These are phyloP conservation scores for Python bivittatus DNA, from an alignment of 2,113 vertebrate genomes.

Conservation along the genomic window DNA sequence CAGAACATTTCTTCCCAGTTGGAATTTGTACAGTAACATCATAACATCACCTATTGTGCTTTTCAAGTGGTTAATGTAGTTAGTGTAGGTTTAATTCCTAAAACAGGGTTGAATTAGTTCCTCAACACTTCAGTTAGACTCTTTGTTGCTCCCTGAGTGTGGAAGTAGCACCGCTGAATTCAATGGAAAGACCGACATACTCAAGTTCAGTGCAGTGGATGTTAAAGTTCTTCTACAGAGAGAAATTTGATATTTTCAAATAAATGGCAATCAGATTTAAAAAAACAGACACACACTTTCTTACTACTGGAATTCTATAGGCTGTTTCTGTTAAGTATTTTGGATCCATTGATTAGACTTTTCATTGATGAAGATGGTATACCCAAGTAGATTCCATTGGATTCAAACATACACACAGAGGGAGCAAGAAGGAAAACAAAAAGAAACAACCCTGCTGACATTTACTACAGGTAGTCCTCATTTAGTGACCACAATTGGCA, in stretches of 20 bases:
- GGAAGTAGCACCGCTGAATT: slow-evolving; percentile 5
- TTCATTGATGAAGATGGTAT: slow-evolving; percentile 24
- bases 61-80: background rate
- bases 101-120: background rate
- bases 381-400: slow-evolving; percentile 32
- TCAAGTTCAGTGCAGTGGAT: background rate
- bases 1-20: background rate
- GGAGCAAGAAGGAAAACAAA: slow-evolving; percentile 28
- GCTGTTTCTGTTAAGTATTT: slow-evolving; percentile 21
- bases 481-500: background rate
- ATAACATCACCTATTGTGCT: background rate
- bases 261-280: background rate
- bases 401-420: slow-evolving; percentile 32
- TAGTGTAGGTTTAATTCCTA: background rate
- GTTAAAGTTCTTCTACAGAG: background rate
- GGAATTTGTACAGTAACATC: background rate
- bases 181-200: background rate
- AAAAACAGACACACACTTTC: slow-evolving; percentile 2
- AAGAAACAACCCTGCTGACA: slow-evolving; percentile 43
- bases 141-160: slow-evolving; percentile 6
- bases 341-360: slow-evolving; percentile 31
- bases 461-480: slow-evolving; percentile 27
- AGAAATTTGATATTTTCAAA: background rate
- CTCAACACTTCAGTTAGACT: background rate
- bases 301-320: background rate